Percentiles rank a stretch among this genome's conserved stretches.
Evolutionary conservation across 2,113 vertebrate genomes (phyloP).

Genomic region (Narcine bancroftii): DNA sequence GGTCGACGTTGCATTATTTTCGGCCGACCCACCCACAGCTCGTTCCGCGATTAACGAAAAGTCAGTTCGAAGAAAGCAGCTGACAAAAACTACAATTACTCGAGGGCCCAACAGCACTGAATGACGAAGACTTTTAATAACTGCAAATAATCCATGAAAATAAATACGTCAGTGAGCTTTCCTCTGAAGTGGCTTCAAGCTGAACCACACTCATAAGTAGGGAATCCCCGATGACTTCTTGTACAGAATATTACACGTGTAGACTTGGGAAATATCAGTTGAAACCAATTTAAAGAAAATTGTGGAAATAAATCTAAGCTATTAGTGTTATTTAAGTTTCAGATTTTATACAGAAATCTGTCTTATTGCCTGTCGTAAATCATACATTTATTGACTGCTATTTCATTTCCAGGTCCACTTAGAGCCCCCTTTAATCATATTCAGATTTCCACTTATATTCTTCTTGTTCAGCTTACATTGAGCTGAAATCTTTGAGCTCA

Average conservation of each 20-base stretch:
- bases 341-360: not conserved
- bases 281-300: constrained; percentile 7
- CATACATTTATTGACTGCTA: constrained; percentile 7
- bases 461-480: constrained; percentile 1
- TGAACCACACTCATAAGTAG: not conserved
- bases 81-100: not conserved
- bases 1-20: not conserved
- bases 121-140: constrained; percentile 18
- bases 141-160: not conserved
- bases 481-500: not conserved
- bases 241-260: not conserved
- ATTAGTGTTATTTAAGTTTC: constrained; percentile 22
- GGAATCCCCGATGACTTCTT: not conserved
- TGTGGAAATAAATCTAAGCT: constrained; percentile 25
- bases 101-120: not conserved
- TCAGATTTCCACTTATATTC: constrained; percentile 30
- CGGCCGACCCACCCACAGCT: not conserved
- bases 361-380: constrained; percentile 19
- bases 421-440: constrained; percentile 27
- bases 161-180: not conserved
- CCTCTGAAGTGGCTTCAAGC: not conserved
- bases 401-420: constrained; percentile 8
- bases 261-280: not conserved
- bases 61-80: not conserved
- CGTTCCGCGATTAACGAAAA: not conserved